A percentile compares a stretch with the other conserved stretches of the same genome.
Conservation (phyloP, 2,797 vertebrate species). For the Microcaecilia unicolor region DNA sequence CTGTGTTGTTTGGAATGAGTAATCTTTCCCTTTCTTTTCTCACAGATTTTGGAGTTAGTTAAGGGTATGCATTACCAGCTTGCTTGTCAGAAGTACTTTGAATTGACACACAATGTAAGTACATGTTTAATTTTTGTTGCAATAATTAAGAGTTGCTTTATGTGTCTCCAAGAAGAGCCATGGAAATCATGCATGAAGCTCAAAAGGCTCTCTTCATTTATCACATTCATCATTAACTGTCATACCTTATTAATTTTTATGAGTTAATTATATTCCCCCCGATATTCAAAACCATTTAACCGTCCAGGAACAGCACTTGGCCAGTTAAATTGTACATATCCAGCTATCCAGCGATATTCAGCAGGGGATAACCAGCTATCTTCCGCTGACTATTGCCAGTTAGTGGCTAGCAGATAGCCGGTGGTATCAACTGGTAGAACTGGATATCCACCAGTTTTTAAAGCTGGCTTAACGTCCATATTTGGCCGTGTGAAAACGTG, state of each 20-base stretch:
- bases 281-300: too few species aligned
- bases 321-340: too few species aligned
- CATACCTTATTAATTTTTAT: slow-evolving; percentile 38
- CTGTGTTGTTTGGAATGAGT: not conserved
- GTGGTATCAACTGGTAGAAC: too few species aligned
- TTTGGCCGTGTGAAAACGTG: too few species aligned
- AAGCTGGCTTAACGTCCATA: too few species aligned
- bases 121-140: slow-evolving; percentile 26
- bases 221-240: slow-evolving; percentile 42
- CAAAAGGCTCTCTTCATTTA: slow-evolving; percentile 21
- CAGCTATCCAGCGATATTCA: too few species aligned
- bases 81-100: slow-evolving; percentile 97
- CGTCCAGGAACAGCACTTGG: too few species aligned
- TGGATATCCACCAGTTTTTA: too few species aligned
- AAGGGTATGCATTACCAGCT: slow-evolving; percentile 96
- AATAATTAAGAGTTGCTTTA: slow-evolving; percentile 14
- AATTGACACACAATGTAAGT: slow-evolving; percentile 91
- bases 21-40: not conserved
- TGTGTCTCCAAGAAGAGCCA: slow-evolving; percentile 14
- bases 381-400: too few species aligned
- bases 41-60: slow-evolving; percentile 87
- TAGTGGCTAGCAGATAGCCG: too few species aligned
- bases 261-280: slow-evolving; percentile 42
- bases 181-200: slow-evolving; percentile 15
- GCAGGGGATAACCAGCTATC: too few species aligned